Conservation (phyloP, 23 tunicate genomes). For the Aplidium turbinatum region DNA sequence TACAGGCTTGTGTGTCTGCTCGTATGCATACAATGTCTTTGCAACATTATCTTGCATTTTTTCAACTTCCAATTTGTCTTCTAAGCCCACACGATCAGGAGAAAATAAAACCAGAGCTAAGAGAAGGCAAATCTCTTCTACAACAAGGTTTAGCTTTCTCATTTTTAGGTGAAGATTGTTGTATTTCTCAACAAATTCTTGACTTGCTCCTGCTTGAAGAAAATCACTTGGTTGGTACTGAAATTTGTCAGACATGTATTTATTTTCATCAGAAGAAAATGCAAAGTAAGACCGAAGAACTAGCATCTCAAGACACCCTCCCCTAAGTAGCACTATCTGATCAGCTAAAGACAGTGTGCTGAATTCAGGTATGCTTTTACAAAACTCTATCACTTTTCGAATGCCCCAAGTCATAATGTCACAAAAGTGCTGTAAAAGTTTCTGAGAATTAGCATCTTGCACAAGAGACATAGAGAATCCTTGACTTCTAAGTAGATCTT, state of each 20-base stretch:
- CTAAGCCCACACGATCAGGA: slow-evolving; percentile 88
- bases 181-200: slow-evolving; percentile 82
- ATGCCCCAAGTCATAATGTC: slow-evolving; percentile 98
- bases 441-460: slow-evolving; percentile 49
- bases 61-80: slow-evolving; percentile 78
- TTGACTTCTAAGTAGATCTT: slow-evolving; percentile 56
- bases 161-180: slow-evolving; percentile 69
- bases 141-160: slow-evolving; percentile 79
- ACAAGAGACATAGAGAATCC: slow-evolving; percentile 30
- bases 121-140: slow-evolving; percentile 92
- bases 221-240: slow-evolving; percentile 86
- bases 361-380: slow-evolving; percentile 91
- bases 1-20: slow-evolving; percentile 59
- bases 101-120: slow-evolving; percentile 88
- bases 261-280: slow-evolving; percentile 76
- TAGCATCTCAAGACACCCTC: slow-evolving; percentile 93
- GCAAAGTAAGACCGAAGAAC: slow-evolving; percentile 92
- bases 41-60: slow-evolving; percentile 74
- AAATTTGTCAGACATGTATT: slow-evolving; percentile 87
- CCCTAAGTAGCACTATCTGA: slow-evolving; percentile 80
- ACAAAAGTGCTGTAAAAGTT: slow-evolving; percentile 83
- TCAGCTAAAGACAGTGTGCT: slow-evolving; percentile 55
- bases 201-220: slow-evolving; percentile 79
- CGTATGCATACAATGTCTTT: slow-evolving; percentile 75
- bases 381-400: slow-evolving; percentile 88